These are phyloP conservation scores for Cyprinodon tularosa DNA, from an alignment of 2,113 vertebrate genomes.

Conservation along the genomic window DNA sequence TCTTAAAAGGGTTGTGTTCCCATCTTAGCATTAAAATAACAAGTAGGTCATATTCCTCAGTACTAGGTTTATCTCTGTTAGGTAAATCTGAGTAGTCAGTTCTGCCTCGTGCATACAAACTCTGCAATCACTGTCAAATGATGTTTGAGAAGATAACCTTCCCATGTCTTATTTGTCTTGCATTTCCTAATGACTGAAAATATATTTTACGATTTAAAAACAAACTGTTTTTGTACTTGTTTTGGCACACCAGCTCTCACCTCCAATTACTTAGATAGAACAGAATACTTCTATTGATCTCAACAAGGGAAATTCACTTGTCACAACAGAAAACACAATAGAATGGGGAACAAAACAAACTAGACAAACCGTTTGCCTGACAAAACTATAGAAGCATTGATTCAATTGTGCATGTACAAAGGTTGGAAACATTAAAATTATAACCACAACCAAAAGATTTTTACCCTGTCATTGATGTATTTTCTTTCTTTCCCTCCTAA, in stretches of 20 bases:
- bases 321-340: not conserved
- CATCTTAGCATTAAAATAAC: conserved; percentile 14
- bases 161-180: not conserved
- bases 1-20: conserved; percentile 35
- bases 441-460: not conserved
- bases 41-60: not conserved
- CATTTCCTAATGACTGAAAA: not conserved
- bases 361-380: not conserved
- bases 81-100: not conserved
- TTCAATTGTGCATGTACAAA: not conserved
- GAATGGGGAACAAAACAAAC: not conserved
- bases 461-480: not conserved
- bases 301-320: not conserved
- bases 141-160: not conserved
- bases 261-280: not conserved
- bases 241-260: not conserved
- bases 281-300: not conserved
- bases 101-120: not conserved
- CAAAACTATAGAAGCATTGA: not conserved
- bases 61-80: conserved; percentile 14
- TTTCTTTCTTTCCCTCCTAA: not conserved
- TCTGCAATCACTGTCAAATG: not conserved
- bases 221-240: not conserved
- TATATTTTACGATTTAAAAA: not conserved
- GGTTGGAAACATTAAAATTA: not conserved